These are phyloP conservation scores for Scolanthus callimorphus DNA, from an alignment of 92 coral and sea anemone species.

Conservation along the genomic window DNA sequence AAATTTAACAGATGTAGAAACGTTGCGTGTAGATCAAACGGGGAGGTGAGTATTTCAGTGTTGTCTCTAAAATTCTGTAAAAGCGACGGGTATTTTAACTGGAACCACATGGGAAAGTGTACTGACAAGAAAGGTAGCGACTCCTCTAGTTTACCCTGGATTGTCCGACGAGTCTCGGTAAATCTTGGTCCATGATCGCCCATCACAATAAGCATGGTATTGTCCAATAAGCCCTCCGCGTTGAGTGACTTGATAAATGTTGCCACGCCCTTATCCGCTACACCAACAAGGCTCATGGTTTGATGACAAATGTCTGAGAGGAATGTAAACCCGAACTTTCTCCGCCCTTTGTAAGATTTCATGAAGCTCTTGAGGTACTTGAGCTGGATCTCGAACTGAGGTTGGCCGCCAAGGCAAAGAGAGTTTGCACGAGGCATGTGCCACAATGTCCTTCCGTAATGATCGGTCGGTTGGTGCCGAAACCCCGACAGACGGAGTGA, in stretches of 20 bases:
- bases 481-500: conserved; percentile 51
- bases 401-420: conserved; percentile 26
- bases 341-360: conserved; percentile 45
- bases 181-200: conserved; percentile 64
- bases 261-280: conserved; percentile 29
- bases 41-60: conserved; percentile 42
- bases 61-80: conserved; percentile 18
- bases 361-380: conserved; percentile 66
- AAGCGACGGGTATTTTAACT: conserved; percentile 16
- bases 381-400: conserved; percentile 44
- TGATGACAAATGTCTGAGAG: conserved; percentile 58
- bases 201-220: conserved; percentile 69
- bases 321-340: conserved; percentile 60
- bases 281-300: conserved; percentile 19
- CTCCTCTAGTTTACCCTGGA: conserved; percentile 60
- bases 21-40: conserved; percentile 63
- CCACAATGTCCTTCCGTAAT: conserved; percentile 54
- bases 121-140: conserved; percentile 63
- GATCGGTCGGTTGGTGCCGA: conserved; percentile 47
- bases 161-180: conserved; percentile 30
- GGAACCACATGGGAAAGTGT: conserved; percentile 41
- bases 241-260: conserved; percentile 32
- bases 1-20: conserved; percentile 41
- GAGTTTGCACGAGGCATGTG: background rate
- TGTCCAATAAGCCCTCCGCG: conserved; percentile 42